A percentile compares a stretch with the other conserved stretches of the same genome.
phyloP scores from a whole-genome alignment of 2,797 vertebrate species.

The Scarus forsteni region DNA sequence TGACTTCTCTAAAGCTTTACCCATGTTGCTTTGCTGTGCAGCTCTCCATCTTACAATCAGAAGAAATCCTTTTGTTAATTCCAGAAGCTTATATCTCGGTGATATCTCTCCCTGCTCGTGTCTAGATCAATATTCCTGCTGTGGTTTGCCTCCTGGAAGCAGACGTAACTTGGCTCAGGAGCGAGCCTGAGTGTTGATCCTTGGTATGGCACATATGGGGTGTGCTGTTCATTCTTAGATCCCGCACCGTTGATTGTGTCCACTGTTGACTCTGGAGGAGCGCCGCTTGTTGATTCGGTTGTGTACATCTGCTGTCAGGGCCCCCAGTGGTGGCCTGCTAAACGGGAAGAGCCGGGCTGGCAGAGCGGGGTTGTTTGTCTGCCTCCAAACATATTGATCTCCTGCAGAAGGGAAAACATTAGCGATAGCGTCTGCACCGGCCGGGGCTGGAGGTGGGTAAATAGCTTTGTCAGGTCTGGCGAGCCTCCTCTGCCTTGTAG shows the following conservation, averaged over 20 bases:
- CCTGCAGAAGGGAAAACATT: conserved; percentile 86
- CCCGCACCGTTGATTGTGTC: conserved; percentile 68
- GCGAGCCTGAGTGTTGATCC: conserved; percentile 43
- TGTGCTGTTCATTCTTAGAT: conserved; percentile 62
- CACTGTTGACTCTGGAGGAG: conserved; percentile 75
- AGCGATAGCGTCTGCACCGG: conserved; percentile 73
- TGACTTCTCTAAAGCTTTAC: conserved; percentile 22
- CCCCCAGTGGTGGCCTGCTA: conserved; percentile 74
- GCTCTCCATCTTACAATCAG: conserved; percentile 10
- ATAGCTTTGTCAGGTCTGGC: conserved; percentile 84
- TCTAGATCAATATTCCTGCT: conserved; percentile 41
- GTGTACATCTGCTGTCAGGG: conserved; percentile 80
- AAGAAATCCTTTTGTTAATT: conserved; percentile 30
- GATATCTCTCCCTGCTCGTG: conserved; percentile 19
- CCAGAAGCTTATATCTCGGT: conserved; percentile 23
- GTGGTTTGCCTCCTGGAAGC: conserved; percentile 37
- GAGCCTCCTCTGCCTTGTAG: conserved; percentile 72
- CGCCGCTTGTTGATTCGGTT: conserved; percentile 72
- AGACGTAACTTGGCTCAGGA: conserved; percentile 35
- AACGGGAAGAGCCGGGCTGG: conserved; percentile 74
- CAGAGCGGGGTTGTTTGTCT: conserved; percentile 81
- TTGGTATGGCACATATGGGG: conserved; percentile 58
- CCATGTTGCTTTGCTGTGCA: neutral
- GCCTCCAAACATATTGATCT: conserved; percentile 88
- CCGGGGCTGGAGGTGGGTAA: conserved; percentile 77